Percentiles rank a stretch among this genome's conserved stretches.
These are phyloP conservation scores for Syngnathoides biaculeatus DNA, from an alignment of 2,113 vertebrate species.

Conservation along the genomic window DNA sequence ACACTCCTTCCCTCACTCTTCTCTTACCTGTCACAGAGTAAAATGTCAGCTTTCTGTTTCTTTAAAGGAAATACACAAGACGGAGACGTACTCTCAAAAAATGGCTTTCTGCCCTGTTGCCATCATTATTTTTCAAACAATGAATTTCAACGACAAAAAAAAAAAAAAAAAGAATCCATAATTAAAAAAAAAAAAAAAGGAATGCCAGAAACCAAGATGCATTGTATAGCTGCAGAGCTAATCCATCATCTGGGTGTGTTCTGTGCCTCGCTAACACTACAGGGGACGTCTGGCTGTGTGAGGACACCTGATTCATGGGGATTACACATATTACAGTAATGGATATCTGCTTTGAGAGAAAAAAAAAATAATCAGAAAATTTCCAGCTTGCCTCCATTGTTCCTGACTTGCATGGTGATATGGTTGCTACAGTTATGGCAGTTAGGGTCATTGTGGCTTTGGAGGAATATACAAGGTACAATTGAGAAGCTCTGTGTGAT, in stretches of 20 bases:
- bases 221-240: not conserved
- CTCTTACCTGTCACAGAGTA: constrained; percentile 44
- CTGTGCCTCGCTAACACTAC: constrained; percentile 8
- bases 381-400: constrained; percentile 16
- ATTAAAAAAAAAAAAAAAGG: not conserved
- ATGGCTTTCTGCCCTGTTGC: constrained; percentile 10
- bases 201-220: not conserved
- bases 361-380: constrained; percentile 10
- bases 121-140: constrained; percentile 3
- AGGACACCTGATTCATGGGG: constrained; percentile 50
- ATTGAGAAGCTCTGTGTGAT: constrained; percentile 13
- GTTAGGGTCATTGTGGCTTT: constrained; percentile 13
- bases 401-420: constrained; percentile 40
- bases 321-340: constrained; percentile 48
- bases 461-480: constrained; percentile 7
- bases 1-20: constrained; percentile 18
- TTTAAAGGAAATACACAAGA: constrained; percentile 21
- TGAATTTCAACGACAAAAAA: constrained; percentile 8
- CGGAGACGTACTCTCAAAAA: constrained; percentile 1
- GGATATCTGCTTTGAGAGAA: constrained; percentile 35
- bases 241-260: constrained; percentile 28
- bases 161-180: not conserved
- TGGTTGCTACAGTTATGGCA: constrained; percentile 24
- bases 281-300: constrained; percentile 18
- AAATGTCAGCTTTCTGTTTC: constrained; percentile 59